Base-by-base conservation (phyloP, 2,888 invertebrate genomes). In the Rugalucina vietnamica region DNA sequence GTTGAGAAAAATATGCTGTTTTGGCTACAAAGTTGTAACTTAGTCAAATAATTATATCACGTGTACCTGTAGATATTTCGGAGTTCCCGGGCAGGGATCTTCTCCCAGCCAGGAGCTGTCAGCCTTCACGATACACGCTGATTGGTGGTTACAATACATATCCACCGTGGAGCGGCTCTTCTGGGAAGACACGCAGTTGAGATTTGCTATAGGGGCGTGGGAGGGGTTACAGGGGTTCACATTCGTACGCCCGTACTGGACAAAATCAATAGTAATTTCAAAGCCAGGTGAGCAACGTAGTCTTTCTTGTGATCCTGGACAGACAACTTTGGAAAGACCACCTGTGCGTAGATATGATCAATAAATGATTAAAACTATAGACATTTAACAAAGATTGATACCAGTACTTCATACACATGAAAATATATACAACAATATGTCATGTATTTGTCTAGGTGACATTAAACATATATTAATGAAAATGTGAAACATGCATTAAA, bases 61-160 rank as follows among this genome's bases (percentile, higher is more conserved):
- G n/a, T n/a, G n/a, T 73, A 85, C 88, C 82, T 78, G 60, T n/a
- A 90, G 73, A 69, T 90, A 90, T 74, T 90, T 90, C 0, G 85
- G 75, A 3, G 84, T 75, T 14, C 84, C 85, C 0, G 88, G 87
- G 65, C 90, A 90, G 1, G 90, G 90, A 73, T 90, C 86, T 21
- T 84, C 84, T 12, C 83, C 81, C 12, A 88, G 69, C 82, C 81
- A 88, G 0, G 49, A 39, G 27, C 54, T 79, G 34, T 50, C 50
- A 1, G 84, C 81, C 27, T 69, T 39, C 27, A 88, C 54, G n/a
- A 85, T 76, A 36, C 88, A 88, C 4, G 79, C 75, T 27, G 84
- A 78, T 65, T 88, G 88, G 32, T 78, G 72, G 39, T 85, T 84
- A 50, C 88, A 88, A 34, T 78, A 82, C 14, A 24, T 36, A 34